A percentile compares a stretch with the other conserved stretches of the same genome.
Conservation (phyloP, 1,140 invertebrate species). For the Tribolium madens region DNA sequence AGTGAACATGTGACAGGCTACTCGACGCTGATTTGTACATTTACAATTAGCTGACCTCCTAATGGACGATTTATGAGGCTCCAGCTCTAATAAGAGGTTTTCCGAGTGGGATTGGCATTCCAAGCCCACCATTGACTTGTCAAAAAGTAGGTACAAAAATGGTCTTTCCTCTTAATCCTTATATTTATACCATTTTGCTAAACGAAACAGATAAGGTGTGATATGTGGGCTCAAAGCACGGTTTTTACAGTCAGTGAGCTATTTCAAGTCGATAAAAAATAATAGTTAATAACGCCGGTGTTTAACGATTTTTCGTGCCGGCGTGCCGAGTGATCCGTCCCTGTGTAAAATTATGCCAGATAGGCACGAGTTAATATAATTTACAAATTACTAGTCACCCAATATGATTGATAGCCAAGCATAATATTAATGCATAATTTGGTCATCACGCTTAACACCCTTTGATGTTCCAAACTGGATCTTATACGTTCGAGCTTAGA, state of each 20-base stretch:
- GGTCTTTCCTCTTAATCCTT: conserved; percentile 1
- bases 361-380: conserved; percentile 37
- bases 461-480: conserved; percentile 22
- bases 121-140: conserved; percentile 6
- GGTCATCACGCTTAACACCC: conserved; percentile 29
- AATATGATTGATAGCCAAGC: conserved; percentile 31
- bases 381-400: conserved; percentile 37
- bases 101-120: conserved; percentile 23
- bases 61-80: conserved; percentile 9
- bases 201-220: not conserved
- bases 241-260: no score
- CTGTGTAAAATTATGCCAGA: conserved; percentile 29
- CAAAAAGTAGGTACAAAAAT: conserved; percentile 13
- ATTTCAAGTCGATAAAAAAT: no score
- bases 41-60: conserved; percentile 6
- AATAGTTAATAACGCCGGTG: not conserved
- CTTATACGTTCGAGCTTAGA: conserved; percentile 18
- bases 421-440: conserved; percentile 31
- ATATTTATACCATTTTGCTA: not conserved
- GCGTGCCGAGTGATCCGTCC: conserved; percentile 1
- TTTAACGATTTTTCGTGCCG: conserved; percentile 21
- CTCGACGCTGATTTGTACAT: not conserved
- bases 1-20: not conserved
- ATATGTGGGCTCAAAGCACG: not conserved
- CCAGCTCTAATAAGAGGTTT: conserved; percentile 8